These are phyloP conservation scores for Oegoconia quadripuncta DNA, from an alignment of 2,888 invertebrate genomes.

Conservation along the genomic window DNA sequence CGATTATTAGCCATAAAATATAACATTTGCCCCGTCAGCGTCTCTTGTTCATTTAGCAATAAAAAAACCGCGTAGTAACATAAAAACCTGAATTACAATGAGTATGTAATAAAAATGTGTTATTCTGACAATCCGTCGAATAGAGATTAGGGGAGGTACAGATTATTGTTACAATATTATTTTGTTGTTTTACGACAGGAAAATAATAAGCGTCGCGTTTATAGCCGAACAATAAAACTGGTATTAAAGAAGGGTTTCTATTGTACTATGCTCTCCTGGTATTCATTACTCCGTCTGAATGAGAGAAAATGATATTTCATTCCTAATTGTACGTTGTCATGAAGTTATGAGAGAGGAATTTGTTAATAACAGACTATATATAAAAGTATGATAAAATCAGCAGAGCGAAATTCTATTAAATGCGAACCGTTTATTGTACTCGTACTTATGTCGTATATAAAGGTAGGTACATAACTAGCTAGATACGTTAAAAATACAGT, in stretches of 20 bases:
- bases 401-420: too few relatives aligned
- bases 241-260: constrained; percentile 41
- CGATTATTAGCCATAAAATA: constrained; percentile 13
- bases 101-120: constrained; percentile 64
- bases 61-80: constrained; percentile 53
- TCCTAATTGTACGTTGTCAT: constrained; percentile 7
- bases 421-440: too few relatives aligned
- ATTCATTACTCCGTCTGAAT: constrained; percentile 12
- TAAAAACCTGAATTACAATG: constrained; percentile 61
- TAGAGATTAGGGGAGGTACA: constrained; percentile 54
- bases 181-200: constrained; percentile 73
- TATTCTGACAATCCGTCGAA: constrained; percentile 48
- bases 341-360: constrained; percentile 4
- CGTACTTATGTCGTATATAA: too few relatives aligned
- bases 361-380: constrained; percentile 2
- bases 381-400: background rate
- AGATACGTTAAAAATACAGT: too few relatives aligned
- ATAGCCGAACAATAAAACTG: constrained; percentile 61
- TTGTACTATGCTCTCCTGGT: constrained; percentile 32
- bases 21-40: constrained; percentile 17
- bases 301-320: constrained; percentile 19
- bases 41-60: constrained; percentile 50
- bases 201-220: constrained; percentile 71
- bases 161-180: constrained; percentile 67
- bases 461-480: too few relatives aligned